Evolutionary conservation across 2,888 invertebrate genomes (phyloP).

Genomic region (Eupithecia abbreviata): DNA sequence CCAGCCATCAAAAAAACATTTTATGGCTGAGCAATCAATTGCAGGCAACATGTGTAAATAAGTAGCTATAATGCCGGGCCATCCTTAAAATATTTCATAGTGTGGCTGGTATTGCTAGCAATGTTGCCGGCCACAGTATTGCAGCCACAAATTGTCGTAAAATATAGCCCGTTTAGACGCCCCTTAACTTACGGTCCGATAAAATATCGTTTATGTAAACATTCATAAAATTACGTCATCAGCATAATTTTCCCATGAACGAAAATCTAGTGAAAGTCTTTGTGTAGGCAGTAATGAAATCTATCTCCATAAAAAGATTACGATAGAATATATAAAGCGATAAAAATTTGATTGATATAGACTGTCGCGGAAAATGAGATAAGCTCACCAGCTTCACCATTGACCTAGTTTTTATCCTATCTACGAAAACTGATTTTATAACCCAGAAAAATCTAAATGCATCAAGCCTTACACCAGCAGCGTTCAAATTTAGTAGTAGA

Average conservation of each 20-base stretch:
- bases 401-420: conserved; percentile 1
- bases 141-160: too few relatives aligned
- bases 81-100: too few relatives aligned
- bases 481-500: too few relatives aligned
- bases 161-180: too few relatives aligned
- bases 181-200: background rate
- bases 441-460: background rate
- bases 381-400: conserved; percentile 1
- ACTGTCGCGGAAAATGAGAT: background rate
- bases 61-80: too few relatives aligned
- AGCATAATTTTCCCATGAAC: conserved; percentile 12
- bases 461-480: background rate
- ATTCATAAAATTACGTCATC: conserved; percentile 5
- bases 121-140: too few relatives aligned
- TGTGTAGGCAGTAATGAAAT: conserved; percentile 13
- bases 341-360: conserved; percentile 13
- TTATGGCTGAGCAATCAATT: too few relatives aligned
- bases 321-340: conserved; percentile 7
- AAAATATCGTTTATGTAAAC: conserved; percentile 7
- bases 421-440: background rate
- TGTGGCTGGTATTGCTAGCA: too few relatives aligned
- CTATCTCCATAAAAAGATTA: conserved; percentile 27
- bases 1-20: too few relatives aligned
- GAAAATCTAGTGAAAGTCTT: conserved; percentile 18
- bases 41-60: too few relatives aligned